Evolutionary conservation across 2,888 invertebrate species (phyloP).

Genomic region (Antitype chi): DNA sequence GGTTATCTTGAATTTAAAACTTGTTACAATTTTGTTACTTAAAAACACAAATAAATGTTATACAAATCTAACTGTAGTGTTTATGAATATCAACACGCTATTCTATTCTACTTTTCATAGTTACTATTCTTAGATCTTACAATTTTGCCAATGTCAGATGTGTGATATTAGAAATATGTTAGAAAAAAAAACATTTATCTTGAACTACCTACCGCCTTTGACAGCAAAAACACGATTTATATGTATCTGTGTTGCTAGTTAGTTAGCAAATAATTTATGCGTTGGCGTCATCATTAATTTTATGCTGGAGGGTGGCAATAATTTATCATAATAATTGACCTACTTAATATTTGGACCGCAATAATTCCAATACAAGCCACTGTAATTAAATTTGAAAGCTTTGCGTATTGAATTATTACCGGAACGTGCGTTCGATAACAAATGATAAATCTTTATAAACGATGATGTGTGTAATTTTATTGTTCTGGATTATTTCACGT

Average conservation of each 20-base stretch:
- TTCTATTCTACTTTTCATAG: neutral
- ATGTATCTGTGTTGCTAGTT: slow-evolving; percentile 14
- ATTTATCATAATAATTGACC: slow-evolving; percentile 60
- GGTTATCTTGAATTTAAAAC: neutral
- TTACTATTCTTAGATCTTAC: too few species aligned
- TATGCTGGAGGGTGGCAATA: slow-evolving; percentile 23
- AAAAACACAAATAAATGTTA: too few species aligned
- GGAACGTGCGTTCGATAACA: slow-evolving; percentile 14
- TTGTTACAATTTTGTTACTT: neutral
- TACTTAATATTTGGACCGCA: slow-evolving; percentile 56
- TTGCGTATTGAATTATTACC: slow-evolving; percentile 51
- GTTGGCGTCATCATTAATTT: slow-evolving; percentile 35
- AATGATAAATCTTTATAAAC: slow-evolving; percentile 30
- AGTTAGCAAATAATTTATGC: slow-evolving; percentile 10
- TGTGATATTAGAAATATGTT: too few species aligned
- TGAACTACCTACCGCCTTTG: neutral
- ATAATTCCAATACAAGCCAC: slow-evolving; percentile 47
- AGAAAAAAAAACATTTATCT: neutral
- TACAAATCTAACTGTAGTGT: neutral
- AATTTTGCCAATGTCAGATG: neutral
- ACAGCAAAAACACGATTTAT: slow-evolving; percentile 2
- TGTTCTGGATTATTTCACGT: neutral
- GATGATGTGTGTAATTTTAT: neutral
- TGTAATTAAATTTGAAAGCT: slow-evolving; percentile 53
- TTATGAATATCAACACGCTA: neutral